Evolutionary conservation across 2,888 invertebrate species (phyloP).

Genomic region (Timandra comae): DNA sequence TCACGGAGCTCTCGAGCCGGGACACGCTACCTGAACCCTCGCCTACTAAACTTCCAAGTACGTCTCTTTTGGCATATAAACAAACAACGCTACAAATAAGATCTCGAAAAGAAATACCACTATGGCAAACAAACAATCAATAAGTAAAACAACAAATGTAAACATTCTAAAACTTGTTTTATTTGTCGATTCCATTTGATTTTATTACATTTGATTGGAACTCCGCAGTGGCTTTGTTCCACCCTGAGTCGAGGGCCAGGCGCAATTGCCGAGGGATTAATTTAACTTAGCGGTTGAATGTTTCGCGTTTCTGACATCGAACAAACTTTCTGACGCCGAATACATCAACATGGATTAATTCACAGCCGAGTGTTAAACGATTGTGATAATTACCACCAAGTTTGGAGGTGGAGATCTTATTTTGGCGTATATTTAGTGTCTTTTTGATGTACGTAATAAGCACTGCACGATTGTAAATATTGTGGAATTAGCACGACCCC

Average conservation of each 20-base stretch:
- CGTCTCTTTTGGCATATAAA: slow-evolving; percentile 43
- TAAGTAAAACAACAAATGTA: slow-evolving; percentile 8
- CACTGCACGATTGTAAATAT: slow-evolving; percentile 30
- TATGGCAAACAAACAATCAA: slow-evolving; percentile 4
- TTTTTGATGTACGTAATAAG: slow-evolving; percentile 22
- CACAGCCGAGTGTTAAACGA: slow-evolving; percentile 5
- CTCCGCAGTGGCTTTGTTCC: slow-evolving; percentile 14
- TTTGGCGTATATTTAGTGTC: slow-evolving; percentile 32
- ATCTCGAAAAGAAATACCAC: slow-evolving; percentile 31
- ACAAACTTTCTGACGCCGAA: slow-evolving; percentile 19
- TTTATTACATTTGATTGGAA: slow-evolving; percentile 19
- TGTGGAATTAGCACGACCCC: slow-evolving; percentile 11
- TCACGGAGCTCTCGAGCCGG: slow-evolving; percentile 67
- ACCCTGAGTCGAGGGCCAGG: slow-evolving; percentile 8
- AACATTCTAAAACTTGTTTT: slow-evolving; percentile 9
- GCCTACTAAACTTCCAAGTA: slow-evolving; percentile 80
- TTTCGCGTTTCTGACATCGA: slow-evolving; percentile 22
- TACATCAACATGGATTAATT: slow-evolving; percentile 17
- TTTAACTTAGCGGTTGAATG: slow-evolving; percentile 20
- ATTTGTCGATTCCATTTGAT: slow-evolving; percentile 13
- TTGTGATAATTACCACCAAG: slow-evolving; percentile 2
- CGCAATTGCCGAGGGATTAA: slow-evolving; percentile 18
- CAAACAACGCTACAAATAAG: slow-evolving; percentile 54
- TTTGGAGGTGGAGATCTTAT: slow-evolving; percentile 66
- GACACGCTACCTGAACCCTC: slow-evolving; percentile 72